A percentile compares a stretch with the other conserved stretches of the same genome.
phyloP scores from a whole-genome alignment of 2,797 vertebrate species.

The Scomberomorus guttatus region DNA sequence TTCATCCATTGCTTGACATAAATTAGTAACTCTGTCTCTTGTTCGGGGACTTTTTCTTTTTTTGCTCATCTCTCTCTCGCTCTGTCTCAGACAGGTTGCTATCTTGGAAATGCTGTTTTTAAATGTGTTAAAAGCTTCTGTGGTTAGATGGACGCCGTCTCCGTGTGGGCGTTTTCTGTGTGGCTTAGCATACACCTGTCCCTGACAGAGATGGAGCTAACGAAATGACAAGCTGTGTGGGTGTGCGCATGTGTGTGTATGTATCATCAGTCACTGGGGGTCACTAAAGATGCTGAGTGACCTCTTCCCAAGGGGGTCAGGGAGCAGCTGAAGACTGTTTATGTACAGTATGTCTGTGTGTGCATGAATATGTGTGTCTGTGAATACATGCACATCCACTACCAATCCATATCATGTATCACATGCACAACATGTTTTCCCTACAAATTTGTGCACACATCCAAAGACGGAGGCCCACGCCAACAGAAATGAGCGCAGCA shows the following conservation, averaged over 20 bases:
- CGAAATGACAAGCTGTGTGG: slow-evolving; percentile 52
- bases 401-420: slow-evolving; percentile 76
- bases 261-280: slow-evolving; percentile 38
- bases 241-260: slow-evolving; percentile 3
- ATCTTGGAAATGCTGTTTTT: slow-evolving; percentile 77
- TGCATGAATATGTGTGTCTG: slow-evolving; percentile 24
- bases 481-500: slow-evolving; percentile 63
- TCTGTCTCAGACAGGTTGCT: slow-evolving; percentile 61
- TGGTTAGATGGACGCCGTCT: slow-evolving; percentile 67
- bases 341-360: background rate
- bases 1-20: slow-evolving; percentile 79
- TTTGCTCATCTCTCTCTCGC: slow-evolving; percentile 16
- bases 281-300: slow-evolving; percentile 76
- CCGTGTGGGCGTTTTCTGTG: slow-evolving; percentile 60
- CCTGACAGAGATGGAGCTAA: slow-evolving; percentile 65
- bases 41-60: slow-evolving; percentile 38
- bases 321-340: slow-evolving; percentile 74
- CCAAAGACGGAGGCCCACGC: slow-evolving; percentile 54
- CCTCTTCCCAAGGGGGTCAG: slow-evolving; percentile 67
- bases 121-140: slow-evolving; percentile 79
- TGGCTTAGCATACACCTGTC: slow-evolving; percentile 78
- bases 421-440: slow-evolving; percentile 72
- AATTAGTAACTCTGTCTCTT: slow-evolving; percentile 82
- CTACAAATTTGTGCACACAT: slow-evolving; percentile 60
- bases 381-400: slow-evolving; percentile 36